Evolutionary conservation across 1,140 invertebrate genomes (phyloP).

Genomic region (Amyelois transitella): DNA sequence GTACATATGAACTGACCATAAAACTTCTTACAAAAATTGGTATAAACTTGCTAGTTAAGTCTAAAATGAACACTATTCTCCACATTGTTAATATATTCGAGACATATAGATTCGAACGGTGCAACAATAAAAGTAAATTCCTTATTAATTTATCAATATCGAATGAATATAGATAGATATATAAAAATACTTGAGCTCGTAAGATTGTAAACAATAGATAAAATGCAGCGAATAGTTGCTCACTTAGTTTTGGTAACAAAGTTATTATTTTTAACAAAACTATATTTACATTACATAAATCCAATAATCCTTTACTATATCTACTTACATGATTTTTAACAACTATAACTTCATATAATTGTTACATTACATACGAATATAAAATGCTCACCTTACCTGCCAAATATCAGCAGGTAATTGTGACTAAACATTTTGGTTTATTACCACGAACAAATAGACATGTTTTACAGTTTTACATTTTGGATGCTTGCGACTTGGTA

Average conservation of each 20-base stretch:
- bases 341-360: slow-evolving; percentile 11
- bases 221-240: neutral
- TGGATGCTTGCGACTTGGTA: neutral
- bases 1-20: neutral
- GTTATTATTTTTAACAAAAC: slow-evolving; percentile 27
- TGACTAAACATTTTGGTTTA: neutral
- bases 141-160: neutral
- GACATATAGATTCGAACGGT: neutral
- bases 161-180: neutral
- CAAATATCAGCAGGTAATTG: neutral
- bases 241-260: slow-evolving; percentile 2
- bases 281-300: slow-evolving; percentile 36
- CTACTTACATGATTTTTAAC: slow-evolving; percentile 14
- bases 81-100: neutral
- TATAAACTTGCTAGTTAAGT: neutral
- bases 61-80: neutral
- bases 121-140: neutral
- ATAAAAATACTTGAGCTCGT: neutral
- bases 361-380: slow-evolving; percentile 34
- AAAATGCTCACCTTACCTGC: slow-evolving; percentile 25
- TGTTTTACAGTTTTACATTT: neutral
- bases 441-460: neutral
- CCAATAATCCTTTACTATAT: slow-evolving; percentile 13
- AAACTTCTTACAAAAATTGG: neutral
- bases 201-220: neutral